phyloP scores from a whole-genome alignment of 2,113 vertebrate genomes.

The Melanocharis versteri region DNA sequence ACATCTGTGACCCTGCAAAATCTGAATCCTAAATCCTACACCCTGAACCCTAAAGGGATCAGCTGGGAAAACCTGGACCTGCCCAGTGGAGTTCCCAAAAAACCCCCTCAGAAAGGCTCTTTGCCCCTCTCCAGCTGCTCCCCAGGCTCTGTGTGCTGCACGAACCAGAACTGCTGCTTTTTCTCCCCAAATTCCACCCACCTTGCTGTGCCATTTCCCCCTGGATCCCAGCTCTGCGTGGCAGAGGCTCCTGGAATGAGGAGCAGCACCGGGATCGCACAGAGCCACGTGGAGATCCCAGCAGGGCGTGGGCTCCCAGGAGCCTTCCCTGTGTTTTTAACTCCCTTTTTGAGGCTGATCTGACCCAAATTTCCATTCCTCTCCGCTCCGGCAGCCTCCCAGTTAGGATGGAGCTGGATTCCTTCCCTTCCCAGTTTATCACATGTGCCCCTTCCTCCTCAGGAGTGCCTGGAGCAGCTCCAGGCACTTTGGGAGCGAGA shows the following conservation, averaged over 20 bases:
- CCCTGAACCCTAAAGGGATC: not conserved
- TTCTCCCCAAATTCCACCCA: accelerated
- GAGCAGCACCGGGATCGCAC: not conserved
- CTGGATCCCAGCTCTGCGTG: accelerated
- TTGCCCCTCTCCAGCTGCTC: not conserved
- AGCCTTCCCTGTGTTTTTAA: not conserved
- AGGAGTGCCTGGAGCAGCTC: not conserved
- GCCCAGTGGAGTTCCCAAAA: not conserved
- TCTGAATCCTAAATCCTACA: not conserved
- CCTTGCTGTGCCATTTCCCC: accelerated
- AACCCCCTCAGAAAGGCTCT: not conserved
- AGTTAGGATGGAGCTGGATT: not conserved
- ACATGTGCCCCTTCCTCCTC: not conserved
- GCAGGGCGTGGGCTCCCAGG: not conserved
- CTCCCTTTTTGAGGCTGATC: not conserved
- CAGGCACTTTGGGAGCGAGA: not conserved
- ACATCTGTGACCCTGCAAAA: not conserved
- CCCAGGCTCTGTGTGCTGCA: not conserved
- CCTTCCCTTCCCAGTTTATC: not conserved
- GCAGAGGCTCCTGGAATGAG: not conserved
- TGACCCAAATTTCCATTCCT: not conserved
- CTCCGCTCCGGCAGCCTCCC: not conserved
- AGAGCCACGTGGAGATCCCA: not conserved
- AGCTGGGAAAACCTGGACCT: not conserved
- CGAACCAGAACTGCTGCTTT: not conserved